Evolutionary conservation across 2,797 vertebrate species (phyloP).

Genomic region (Nyctalus aviator): DNA sequence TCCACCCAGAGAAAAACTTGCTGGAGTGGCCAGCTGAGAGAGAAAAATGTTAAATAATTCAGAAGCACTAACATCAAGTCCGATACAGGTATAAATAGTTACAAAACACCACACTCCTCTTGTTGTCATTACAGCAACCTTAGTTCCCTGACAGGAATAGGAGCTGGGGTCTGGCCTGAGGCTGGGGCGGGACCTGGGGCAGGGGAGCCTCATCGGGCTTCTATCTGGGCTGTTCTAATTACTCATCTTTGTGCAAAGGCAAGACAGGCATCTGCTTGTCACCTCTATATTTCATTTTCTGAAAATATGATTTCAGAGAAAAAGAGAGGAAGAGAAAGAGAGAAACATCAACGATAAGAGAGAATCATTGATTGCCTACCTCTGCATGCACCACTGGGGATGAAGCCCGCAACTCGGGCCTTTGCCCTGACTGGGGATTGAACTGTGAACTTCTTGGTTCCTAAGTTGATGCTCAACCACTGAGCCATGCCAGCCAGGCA

Average conservation of each 20-base stretch:
- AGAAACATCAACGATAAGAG: too few relatives aligned
- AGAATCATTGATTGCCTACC: too few relatives aligned
- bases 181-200: background rate
- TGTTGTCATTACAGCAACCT: constrained; percentile 85
- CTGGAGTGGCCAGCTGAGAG: constrained; percentile 86
- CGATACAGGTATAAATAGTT: constrained; percentile 89
- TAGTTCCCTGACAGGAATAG: constrained; percentile 76
- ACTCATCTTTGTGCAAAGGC: constrained; percentile 64
- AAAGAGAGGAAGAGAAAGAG: too few relatives aligned
- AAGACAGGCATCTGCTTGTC: constrained; percentile 61
- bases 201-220: constrained; percentile 30
- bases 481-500: too few relatives aligned
- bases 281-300: constrained; percentile 74
- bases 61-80: constrained; percentile 87
- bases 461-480: too few relatives aligned
- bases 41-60: constrained; percentile 90
- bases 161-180: background rate
- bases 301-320: too few relatives aligned
- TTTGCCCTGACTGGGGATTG: too few relatives aligned
- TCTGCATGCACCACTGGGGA: too few relatives aligned
- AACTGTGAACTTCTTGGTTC: too few relatives aligned
- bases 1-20: constrained; percentile 75
- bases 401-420: too few relatives aligned
- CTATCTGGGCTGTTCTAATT: constrained; percentile 61
- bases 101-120: constrained; percentile 81